Evolutionary conservation across 2,888 invertebrate species (phyloP).

Genomic region (Sphecodes monilicornis): DNA sequence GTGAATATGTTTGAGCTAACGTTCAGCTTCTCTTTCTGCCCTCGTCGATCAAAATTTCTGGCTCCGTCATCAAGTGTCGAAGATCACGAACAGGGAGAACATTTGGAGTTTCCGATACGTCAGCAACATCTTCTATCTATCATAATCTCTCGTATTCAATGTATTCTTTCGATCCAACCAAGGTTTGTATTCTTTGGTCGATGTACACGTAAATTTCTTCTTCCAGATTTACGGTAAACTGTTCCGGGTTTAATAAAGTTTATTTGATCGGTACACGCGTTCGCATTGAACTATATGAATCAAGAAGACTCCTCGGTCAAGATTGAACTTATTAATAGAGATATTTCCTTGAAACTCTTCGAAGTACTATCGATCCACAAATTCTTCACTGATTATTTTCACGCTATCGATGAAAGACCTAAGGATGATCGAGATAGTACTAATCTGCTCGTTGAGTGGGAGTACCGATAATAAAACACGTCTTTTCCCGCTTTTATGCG

Average conservation of each 20-base stretch:
- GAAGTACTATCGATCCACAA: background rate
- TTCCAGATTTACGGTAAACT: background rate
- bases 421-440: constrained; percentile 39
- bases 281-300: background rate
- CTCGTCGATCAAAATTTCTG: background rate
- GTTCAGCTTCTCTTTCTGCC: background rate
- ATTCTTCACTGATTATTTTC: constrained; percentile 41
- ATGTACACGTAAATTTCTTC: background rate
- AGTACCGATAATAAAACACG: constrained; percentile 29
- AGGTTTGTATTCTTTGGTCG: background rate
- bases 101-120: background rate
- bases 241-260: background rate
- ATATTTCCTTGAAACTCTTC: constrained; percentile 11
- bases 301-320: background rate
- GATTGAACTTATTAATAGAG: constrained; percentile 21
- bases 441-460: background rate
- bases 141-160: background rate
- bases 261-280: background rate
- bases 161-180: background rate
- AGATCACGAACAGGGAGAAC: background rate
- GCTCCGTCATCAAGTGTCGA: background rate
- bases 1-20: background rate
- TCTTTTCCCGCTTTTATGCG: background rate
- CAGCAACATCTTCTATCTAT: constrained; percentile 7
- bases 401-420: constrained; percentile 44